phyloP scores from a whole-genome alignment of 1,140 invertebrate genomes.

The Muscidifurax raptorellus region DNA sequence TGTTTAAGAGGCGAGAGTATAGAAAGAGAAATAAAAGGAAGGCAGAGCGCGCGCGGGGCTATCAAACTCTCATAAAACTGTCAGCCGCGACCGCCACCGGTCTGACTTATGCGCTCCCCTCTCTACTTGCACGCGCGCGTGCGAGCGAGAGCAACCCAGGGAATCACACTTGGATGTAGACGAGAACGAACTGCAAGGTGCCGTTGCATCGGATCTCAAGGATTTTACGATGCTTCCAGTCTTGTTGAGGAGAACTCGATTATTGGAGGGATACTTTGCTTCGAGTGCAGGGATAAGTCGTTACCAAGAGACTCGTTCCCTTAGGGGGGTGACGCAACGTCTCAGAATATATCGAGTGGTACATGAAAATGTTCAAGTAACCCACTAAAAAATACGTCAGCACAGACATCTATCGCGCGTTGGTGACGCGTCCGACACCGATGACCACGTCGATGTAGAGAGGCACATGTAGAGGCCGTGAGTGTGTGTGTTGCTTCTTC shows the following conservation, averaged over 20 bases:
- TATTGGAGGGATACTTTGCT: not conserved
- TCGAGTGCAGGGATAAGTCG: no score
- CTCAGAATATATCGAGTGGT: no score
- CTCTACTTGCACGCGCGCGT: conserved; percentile 35
- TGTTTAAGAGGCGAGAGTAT: not conserved
- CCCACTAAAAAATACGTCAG: no score
- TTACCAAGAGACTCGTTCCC: no score
- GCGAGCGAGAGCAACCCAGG: no score
- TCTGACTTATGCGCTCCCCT: conserved; percentile 74
- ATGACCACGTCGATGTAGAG: not conserved
- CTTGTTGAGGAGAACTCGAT: not conserved
- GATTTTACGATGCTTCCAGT: not conserved
- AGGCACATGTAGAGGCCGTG: no score
- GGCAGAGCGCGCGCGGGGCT: conserved; percentile 64
- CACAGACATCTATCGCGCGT: no score
- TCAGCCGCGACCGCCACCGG: conserved; percentile 71
- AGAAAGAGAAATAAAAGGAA: conserved; percentile 24
- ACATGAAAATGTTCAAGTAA: no score
- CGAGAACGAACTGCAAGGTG: not conserved
- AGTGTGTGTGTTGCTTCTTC: conserved; percentile 32
- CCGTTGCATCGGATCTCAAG: not conserved
- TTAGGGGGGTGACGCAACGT: no score
- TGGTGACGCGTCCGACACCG: not conserved
- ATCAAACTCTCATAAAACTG: conserved; percentile 77
- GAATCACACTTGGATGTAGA: not conserved